Conservation (phyloP, 2,888 invertebrate species). For the Scelioninae gen. 1 region DNA sequence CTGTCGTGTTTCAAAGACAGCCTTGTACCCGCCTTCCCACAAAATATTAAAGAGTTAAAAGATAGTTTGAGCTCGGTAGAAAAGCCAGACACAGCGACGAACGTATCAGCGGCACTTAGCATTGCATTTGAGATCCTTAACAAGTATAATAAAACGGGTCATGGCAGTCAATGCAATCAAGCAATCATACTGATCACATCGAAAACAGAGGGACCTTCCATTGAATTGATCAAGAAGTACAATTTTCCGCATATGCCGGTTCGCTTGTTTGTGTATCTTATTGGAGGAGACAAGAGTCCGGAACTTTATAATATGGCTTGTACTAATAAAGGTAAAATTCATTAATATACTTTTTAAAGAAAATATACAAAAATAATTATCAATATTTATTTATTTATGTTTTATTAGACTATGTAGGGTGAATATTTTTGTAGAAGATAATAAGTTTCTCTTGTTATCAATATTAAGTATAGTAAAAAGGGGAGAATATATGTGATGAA, state of each 20-base stretch:
- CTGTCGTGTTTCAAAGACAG: slow-evolving; percentile 96
- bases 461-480: too few species aligned
- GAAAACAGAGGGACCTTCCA: slow-evolving; percentile 91
- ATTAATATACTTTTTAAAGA: background rate
- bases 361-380: too few species aligned
- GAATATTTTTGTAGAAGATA: too few species aligned
- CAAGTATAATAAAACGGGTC: slow-evolving; percentile 93
- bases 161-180: slow-evolving; percentile 97
- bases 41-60: slow-evolving; percentile 92
- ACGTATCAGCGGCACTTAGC: slow-evolving; percentile 96
- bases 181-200: slow-evolving; percentile 99
- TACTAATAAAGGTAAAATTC: slow-evolving; percentile 94
- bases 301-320: slow-evolving; percentile 98
- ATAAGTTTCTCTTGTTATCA: too few species aligned
- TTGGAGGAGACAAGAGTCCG: slow-evolving; percentile 95
- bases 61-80: slow-evolving; percentile 90
- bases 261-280: slow-evolving; percentile 97
- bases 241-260: slow-evolving; percentile 98
- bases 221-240: slow-evolving; percentile 90
- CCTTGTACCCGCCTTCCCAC: slow-evolving; percentile 93
- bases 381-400: too few species aligned
- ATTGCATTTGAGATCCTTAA: slow-evolving; percentile 96
- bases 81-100: slow-evolving; percentile 89
- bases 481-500: too few species aligned
- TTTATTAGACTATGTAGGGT: too few species aligned